phyloP scores from a whole-genome alignment of 2,113 vertebrate genomes.

The Rhipidura dahli region DNA sequence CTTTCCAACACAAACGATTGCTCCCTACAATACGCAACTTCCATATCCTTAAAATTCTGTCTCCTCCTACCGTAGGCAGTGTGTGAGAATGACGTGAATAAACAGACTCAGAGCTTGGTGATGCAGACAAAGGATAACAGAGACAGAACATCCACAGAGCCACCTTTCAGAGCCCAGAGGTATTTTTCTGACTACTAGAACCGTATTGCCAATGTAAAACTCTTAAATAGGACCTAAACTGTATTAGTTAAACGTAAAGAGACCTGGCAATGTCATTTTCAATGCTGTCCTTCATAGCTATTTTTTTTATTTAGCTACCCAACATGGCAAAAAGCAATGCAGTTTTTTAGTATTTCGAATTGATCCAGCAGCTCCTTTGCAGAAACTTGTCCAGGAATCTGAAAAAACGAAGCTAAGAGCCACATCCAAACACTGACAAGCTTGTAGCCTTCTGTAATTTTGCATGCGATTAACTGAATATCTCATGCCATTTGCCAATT shows the following conservation, averaged over 20 bases:
- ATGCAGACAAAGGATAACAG: not conserved
- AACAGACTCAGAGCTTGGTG: not conserved
- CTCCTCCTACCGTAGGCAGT: rapidly evolving
- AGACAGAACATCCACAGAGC: not conserved
- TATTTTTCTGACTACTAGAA: not conserved
- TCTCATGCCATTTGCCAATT: not conserved
- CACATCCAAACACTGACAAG: not conserved
- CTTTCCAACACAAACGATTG: not conserved
- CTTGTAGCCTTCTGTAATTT: not conserved
- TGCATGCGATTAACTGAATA: not conserved
- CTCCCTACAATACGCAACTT: not conserved
- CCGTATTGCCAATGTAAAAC: not conserved
- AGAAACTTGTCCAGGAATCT: not conserved
- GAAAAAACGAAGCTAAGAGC: not conserved
- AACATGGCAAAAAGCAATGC: not conserved
- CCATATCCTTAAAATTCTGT: not conserved
- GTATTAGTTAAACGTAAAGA: not conserved
- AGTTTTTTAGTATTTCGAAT: not conserved
- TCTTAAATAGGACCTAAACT: not conserved
- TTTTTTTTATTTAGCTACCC: not conserved
- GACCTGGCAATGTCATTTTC: not conserved
- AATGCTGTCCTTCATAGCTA: not conserved
- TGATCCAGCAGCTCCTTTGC: not conserved
- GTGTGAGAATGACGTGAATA: not conserved
- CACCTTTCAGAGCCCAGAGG: not conserved